Base-by-base conservation (phyloP, 1,140 invertebrate species). In the Popillia japonica region DNA sequence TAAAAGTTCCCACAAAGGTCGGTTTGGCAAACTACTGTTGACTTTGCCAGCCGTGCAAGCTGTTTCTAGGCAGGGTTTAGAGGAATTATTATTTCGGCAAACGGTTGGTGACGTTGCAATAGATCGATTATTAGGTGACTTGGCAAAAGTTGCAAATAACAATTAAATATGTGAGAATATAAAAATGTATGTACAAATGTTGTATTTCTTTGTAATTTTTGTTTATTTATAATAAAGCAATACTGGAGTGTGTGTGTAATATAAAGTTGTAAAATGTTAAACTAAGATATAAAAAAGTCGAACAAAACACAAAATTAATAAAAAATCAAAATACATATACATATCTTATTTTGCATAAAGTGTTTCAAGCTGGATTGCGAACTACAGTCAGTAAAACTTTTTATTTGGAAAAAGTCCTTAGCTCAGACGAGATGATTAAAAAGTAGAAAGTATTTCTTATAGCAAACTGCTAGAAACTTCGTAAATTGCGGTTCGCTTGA, bases 21-120 rank as follows among this genome's bases (percentile, higher is more conserved):
- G 94, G 14, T 91, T 95, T 75, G 94, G 94, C 0, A 83, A 84
- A 78, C 86, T 96, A 0, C 87, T 96, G 55, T 85, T 96, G 6
- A 86, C 94, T 0, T 86, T 96, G 75, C 91, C 93, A 11, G 89
- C 90, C 8, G 90, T 83, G 83, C 91, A 84, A 86, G 92, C 80
- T 87, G 87, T 88, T 78, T 89, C 83, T 59, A 89, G 85, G 82
- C 88, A 86, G 44, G 87, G 87, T 6, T 82, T 94, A 0, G 91
- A 94, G 81, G 91, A 93, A 80, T 82, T 93, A 6, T 88, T 94
- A 73, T 94, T 94, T 85, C 89, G 90, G 77, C 90, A 92, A 72
- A 93, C 92, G 0, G 90, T 94, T 68, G 93, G 92, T 3, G 90
- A 93, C 75, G 90, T 93, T 20, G 90, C 92, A 40, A 91, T 94